Base-by-base conservation (phyloP, 2,797 vertebrate species). In the Poeciliopsis infans region DNA sequence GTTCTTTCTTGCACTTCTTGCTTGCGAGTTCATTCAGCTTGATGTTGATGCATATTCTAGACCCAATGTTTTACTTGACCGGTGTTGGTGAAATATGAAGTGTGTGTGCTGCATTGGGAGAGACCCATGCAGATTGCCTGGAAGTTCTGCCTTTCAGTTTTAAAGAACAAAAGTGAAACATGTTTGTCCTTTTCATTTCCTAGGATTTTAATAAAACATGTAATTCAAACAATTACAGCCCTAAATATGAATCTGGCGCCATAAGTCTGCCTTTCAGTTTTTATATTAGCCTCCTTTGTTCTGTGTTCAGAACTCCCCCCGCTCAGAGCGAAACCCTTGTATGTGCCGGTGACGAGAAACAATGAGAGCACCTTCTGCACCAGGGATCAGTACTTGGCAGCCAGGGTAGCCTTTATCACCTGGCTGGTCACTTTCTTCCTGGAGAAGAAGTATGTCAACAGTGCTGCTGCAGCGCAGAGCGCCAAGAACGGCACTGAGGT, bases 401-500 rank as follows among this genome's bases (percentile, higher is more conserved):
- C 98, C 84, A 97, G 98, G 39, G 98, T 99, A 90, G 95, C 97
- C 91, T 99, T 99, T 89, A 99, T 99, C 95, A 98, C 97, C 86
- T 99, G 98, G 98, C 95, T 99, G 57, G 98, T 99, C 93, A 99
- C 97, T 84, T 99, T 99, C 95, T 99, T 99, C 96, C 97, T 99
- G 93, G 98, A 99, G 95, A 99, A 99, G 94, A 99, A 99, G 93
- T 98, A 98, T 64, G 92, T 97, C 90, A 96, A 96, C 93, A 94
- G 96, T 89, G 86, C 96, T 90, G 88, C 93, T 80, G 83, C 94
- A 76, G 91, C 88, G 86, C 97, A 96, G 89, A 96, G 90, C 90
- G 90, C 96, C 82, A 99, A 97, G 95, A 99, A 99, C 49, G 98
- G 97, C 94, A 96, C 95, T 6, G 98, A 99, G 84, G 91, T 97